phyloP scores from a whole-genome alignment of 2,888 invertebrate genomes.

The Cerastis rubricosa region DNA sequence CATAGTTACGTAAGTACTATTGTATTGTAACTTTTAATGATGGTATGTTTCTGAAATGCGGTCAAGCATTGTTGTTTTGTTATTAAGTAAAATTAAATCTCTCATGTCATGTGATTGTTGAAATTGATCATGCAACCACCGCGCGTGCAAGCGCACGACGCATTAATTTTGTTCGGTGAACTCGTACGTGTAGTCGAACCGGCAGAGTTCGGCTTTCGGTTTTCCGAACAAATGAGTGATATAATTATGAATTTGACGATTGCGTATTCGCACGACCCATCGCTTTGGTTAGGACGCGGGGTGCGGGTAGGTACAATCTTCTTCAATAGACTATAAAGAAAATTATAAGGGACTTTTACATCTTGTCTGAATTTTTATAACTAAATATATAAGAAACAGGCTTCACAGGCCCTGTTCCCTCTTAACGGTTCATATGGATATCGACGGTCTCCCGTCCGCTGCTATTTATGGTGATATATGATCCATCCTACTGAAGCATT shows the following conservation, averaged over 20 bases:
- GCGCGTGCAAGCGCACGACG: background rate
- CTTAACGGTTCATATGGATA: too few relatives aligned
- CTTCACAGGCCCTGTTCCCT: too few relatives aligned
- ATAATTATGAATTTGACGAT: background rate
- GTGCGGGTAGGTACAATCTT: background rate
- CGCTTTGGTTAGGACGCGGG: background rate
- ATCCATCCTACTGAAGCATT: too few relatives aligned
- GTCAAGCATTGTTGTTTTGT: slow-evolving; percentile 20
- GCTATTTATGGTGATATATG: too few relatives aligned
- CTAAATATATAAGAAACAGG: too few relatives aligned
- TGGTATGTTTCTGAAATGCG: slow-evolving; percentile 7
- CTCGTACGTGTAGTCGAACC: background rate
- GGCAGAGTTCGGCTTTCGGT: background rate
- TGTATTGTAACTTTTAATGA: slow-evolving; percentile 17
- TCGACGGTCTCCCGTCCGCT: too few relatives aligned
- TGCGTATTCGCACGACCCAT: background rate
- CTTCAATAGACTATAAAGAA: background rate
- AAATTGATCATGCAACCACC: background rate
- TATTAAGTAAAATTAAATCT: background rate
- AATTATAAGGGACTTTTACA: background rate
- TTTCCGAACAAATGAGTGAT: background rate
- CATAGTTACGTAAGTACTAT: slow-evolving; percentile 23
- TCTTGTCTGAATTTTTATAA: too few relatives aligned
- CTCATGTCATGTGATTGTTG: background rate
- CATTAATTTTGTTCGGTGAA: background rate